Conservation (phyloP, 2,113 vertebrate genomes). For the Montifringilla adamsi region DNA sequence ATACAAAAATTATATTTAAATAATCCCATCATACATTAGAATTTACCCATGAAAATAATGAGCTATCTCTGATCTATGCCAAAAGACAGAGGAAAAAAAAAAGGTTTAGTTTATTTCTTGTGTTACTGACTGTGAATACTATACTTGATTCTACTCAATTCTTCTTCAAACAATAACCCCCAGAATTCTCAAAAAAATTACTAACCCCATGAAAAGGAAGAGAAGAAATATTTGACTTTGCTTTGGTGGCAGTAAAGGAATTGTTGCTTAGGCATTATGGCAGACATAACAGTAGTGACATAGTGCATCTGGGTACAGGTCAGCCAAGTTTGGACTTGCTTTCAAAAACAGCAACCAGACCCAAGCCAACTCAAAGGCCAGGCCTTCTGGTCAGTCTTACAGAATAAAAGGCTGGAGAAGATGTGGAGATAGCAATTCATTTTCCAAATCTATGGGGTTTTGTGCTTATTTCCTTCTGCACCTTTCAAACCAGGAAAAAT, state of each 20-base stretch:
- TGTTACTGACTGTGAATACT: not conserved
- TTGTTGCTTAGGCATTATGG: not conserved
- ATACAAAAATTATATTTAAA: not conserved
- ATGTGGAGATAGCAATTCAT: not conserved
- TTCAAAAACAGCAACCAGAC: not conserved
- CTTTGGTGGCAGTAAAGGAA: not conserved
- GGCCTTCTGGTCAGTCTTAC: not conserved
- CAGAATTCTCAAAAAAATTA: not conserved
- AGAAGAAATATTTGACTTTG: not conserved
- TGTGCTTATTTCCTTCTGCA: not conserved
- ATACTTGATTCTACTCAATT: not conserved
- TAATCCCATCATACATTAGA: not conserved
- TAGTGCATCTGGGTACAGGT: not conserved
- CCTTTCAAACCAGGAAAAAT: not conserved
- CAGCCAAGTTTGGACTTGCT: not conserved
- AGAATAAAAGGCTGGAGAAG: not conserved
- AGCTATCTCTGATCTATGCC: not conserved
- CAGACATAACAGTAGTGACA: not conserved
- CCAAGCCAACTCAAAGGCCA: not conserved
- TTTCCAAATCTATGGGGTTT: not conserved
- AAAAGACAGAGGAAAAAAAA: not conserved
- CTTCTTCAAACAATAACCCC: not conserved
- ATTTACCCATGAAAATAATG: not conserved
- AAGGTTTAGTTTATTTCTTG: accelerated
- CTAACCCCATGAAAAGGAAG: not conserved